Evolutionary conservation across 1,140 invertebrate genomes (phyloP), one percentile per base, ranked within the genome.

Genomic region (Drosophila quadrilineata): DNA sequence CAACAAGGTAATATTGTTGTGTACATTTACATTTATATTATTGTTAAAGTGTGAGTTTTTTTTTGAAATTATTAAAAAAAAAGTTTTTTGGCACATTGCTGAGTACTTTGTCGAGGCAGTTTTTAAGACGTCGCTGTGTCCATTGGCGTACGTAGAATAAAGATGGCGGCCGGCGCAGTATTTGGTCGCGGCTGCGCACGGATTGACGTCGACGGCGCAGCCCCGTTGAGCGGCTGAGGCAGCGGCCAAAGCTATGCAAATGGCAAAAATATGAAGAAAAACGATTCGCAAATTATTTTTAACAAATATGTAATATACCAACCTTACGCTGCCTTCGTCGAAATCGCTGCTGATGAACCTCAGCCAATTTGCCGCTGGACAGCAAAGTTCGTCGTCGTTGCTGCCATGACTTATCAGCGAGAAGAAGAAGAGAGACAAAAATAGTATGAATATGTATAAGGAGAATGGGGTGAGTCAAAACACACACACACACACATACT

Each of bases 321-420:
- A 85, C 79, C 56, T 71, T 79, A 17, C 79, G 28, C 3, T 71
- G 22, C 0, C 21, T 54, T 0, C 79, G 50, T 2, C 67, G 66
- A 49, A 85, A 85, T 3, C 79, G 79, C 14, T 75, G 50, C 0
- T 75, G 59, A 52, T 71, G 79, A n/a, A 79, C 75, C 19, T 79
- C 74, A 3, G 56, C 40, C 49, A 75, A 22, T 10, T 85, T 79
- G 21, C 66, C 46, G 17, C 29, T 75, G 4, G 66, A 52, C 0
- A 85, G 59, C 8, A 85, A 5, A 1, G 38, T 24, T n/a, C 59
- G 41, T 26, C 62, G 71, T 2, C 75, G 66, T 1, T 64, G 66
- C 22, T 86, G 79, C 79, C 79, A 85, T 0, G 49, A 48, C 75
- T 79, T n/a, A n/a, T n/a, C n/a, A n/a, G 35, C 1, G 1, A 29